These are phyloP conservation scores for Sesia apiformis DNA, from an alignment of 2,888 invertebrate genomes.

Conservation along the genomic window DNA sequence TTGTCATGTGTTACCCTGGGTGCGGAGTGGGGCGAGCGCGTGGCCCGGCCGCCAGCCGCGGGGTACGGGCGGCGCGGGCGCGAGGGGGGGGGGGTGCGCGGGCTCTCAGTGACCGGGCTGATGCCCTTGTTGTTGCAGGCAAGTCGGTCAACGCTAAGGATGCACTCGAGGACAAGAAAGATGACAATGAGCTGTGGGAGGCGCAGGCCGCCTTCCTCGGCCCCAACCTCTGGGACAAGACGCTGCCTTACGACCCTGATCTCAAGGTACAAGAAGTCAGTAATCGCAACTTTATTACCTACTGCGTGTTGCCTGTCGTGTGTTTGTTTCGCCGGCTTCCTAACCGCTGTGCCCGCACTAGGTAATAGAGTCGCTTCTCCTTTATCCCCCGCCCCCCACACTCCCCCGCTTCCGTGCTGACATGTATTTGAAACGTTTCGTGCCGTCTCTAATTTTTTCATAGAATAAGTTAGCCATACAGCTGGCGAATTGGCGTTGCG, in stretches of 20 bases:
- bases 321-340: conserved; percentile 35
- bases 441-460: conserved; percentile 1
- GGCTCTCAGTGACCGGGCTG: conserved; percentile 42
- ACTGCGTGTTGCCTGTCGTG: conserved; percentile 53
- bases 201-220: conserved; percentile 97
- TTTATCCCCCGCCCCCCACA: conserved; percentile 5
- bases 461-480: neutral
- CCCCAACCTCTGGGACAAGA: conserved; percentile 97
- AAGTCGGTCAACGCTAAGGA: conserved; percentile 78
- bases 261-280: conserved; percentile 91
- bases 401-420: conserved; percentile 7
- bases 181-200: conserved; percentile 92
- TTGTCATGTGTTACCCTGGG: neutral
- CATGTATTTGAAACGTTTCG: neutral
- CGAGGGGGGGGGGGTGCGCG: conserved; percentile 10
- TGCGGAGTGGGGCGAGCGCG: neutral
- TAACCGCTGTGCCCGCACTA: conserved; percentile 42
- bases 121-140: conserved; percentile 71
- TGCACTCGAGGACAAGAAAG: conserved; percentile 81
- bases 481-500: conserved; percentile 3
- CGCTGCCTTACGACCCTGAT: conserved; percentile 92
- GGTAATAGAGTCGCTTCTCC: conserved; percentile 47
- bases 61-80: conserved; percentile 5
- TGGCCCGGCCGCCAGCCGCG: conserved; percentile 4
- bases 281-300: conserved; percentile 63